phyloP scores from a whole-genome alignment of 2,797 vertebrate genomes.

The Aphelocoma californica region DNA sequence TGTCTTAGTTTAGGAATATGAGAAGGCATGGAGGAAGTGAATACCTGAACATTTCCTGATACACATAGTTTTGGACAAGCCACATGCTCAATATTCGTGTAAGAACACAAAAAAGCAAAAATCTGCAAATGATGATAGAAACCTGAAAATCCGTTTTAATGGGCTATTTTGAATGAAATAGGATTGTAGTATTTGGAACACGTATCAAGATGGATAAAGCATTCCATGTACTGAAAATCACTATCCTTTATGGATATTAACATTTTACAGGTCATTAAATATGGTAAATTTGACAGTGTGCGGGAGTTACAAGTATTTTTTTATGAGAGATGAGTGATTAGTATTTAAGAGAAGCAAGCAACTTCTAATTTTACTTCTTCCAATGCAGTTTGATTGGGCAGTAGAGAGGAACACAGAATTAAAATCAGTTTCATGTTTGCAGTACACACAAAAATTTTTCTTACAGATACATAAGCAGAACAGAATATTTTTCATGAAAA shows the following conservation, averaged over 20 bases:
- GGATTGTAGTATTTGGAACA: not conserved
- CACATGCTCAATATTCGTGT: fast-evolving
- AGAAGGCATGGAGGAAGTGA: not conserved
- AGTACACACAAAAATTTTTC: not conserved
- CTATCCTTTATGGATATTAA: not conserved
- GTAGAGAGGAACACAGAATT: not conserved
- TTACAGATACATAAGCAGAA: not conserved
- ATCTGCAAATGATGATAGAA: not conserved
- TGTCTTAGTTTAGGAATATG: not conserved
- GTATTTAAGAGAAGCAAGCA: not conserved
- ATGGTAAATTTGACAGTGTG: not conserved
- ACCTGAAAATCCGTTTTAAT: not conserved
- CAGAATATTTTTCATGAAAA: not conserved
- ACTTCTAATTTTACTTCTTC: not conserved
- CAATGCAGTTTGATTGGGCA: not conserved
- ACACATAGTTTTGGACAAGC: not conserved
- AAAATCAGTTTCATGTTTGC: not conserved
- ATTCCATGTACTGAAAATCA: not conserved
- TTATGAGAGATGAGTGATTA: not conserved
- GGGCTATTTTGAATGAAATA: not conserved
- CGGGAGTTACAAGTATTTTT: not conserved
- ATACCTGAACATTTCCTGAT: not conserved
- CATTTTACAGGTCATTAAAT: not conserved
- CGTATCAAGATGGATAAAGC: not conserved
- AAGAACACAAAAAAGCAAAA: not conserved